Conservation (phyloP, 64 coral and sea anemone species). For the Montipora cactus region DNA sequence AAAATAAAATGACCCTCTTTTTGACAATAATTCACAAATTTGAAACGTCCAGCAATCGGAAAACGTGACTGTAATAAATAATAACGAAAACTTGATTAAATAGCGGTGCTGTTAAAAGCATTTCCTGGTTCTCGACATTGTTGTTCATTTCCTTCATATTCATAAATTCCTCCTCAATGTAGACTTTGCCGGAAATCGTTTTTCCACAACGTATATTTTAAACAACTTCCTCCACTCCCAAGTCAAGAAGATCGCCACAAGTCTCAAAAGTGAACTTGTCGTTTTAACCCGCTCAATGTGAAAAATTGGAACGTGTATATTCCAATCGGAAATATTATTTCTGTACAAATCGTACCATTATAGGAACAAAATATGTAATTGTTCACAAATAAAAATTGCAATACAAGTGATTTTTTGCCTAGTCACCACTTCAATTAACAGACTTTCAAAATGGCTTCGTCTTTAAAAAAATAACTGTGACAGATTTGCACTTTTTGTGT, state of each 20-base stretch:
- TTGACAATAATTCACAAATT: background rate
- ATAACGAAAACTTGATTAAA: background rate
- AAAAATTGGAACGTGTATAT: background rate
- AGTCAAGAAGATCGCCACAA: background rate
- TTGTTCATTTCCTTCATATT: constrained; percentile 25
- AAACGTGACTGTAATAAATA: constrained; percentile 16
- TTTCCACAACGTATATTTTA: background rate
- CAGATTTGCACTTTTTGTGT: too few relatives aligned
- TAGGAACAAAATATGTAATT: too few relatives aligned
- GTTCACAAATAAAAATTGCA: too few relatives aligned
- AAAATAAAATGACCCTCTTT: background rate
- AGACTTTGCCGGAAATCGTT: constrained; percentile 20
- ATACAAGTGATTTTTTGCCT: too few relatives aligned
- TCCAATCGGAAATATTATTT: too few relatives aligned
- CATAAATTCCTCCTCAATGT: background rate
- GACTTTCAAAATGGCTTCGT: too few relatives aligned
- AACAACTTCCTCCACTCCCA: constrained; percentile 27
- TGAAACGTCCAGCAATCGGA: background rate
- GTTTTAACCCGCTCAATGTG: background rate
- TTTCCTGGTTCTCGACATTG: constrained; percentile 11
- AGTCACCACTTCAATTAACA: too few relatives aligned
- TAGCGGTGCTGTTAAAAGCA: background rate
- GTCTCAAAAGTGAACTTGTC: background rate
- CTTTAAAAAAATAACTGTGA: too few relatives aligned
- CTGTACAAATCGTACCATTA: too few relatives aligned